phyloP scores from a whole-genome alignment of 2,797 vertebrate genomes.

The Leptoclinus maculatus region DNA sequence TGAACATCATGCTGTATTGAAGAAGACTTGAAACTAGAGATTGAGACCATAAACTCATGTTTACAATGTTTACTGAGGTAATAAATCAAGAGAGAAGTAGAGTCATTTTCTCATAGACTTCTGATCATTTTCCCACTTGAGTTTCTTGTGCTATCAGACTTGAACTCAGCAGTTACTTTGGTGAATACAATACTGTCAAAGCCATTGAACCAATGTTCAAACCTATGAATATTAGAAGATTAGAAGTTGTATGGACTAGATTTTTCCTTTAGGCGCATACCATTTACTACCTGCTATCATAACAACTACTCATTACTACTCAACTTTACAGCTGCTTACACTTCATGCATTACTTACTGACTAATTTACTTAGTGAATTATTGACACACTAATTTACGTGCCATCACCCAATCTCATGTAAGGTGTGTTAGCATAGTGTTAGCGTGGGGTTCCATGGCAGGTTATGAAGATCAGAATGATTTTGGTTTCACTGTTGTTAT shows the following conservation, averaged over 20 bases:
- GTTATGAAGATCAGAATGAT: background rate
- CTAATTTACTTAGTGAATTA: background rate
- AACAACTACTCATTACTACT: background rate
- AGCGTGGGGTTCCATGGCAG: too few relatives aligned
- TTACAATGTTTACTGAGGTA: too few relatives aligned
- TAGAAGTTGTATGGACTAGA: background rate
- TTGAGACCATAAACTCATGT: too few relatives aligned
- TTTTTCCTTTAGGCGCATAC: background rate
- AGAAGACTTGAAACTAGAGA: too few relatives aligned
- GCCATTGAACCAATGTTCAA: background rate
- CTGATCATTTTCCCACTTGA: background rate
- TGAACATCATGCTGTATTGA: too few relatives aligned
- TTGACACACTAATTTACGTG: background rate
- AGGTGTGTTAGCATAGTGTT: background rate
- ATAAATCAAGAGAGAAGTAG: too few relatives aligned
- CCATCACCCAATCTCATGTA: background rate
- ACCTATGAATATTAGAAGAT: background rate
- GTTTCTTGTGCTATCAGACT: background rate
- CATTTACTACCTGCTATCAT: background rate
- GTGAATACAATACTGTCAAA: background rate
- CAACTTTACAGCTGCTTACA: background rate
- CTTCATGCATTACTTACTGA: background rate
- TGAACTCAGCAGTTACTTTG: background rate
- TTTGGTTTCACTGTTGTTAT: constrained; percentile 13
- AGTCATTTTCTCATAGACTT: too few relatives aligned